A percentile compares a stretch with the other conserved stretches of the same genome.
Conservation (phyloP, 2,888 invertebrate species). For the Pseudococcus jackbeardsleyi region DNA sequence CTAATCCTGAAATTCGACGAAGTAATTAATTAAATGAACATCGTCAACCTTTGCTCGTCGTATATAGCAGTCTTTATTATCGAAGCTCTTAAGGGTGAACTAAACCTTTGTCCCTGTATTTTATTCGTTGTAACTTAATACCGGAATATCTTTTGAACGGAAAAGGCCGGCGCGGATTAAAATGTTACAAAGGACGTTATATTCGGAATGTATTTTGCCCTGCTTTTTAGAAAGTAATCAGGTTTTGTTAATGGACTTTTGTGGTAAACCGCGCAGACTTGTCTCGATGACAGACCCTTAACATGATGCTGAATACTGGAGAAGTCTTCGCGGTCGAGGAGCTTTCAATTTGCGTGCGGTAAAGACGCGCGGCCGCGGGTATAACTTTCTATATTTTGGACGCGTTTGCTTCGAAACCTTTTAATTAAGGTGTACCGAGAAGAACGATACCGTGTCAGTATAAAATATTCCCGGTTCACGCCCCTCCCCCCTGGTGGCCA, state of each 20-base stretch:
- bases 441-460: constrained; percentile 11
- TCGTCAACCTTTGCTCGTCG: constrained; percentile 60
- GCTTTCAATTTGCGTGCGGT: constrained; percentile 57
- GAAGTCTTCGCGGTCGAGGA: constrained; percentile 58
- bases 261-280: constrained; percentile 58
- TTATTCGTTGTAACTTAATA: constrained; percentile 55
- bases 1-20: constrained; percentile 55
- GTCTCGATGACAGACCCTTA: constrained; percentile 60
- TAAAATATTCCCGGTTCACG: background rate
- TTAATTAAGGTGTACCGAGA: constrained; percentile 50
- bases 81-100: constrained; percentile 57
- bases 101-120: constrained; percentile 45
- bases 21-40: constrained; percentile 61
- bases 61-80: constrained; percentile 56
- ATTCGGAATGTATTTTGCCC: constrained; percentile 47
- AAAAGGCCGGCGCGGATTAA: constrained; percentile 58
- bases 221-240: constrained; percentile 58
- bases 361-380: background rate
- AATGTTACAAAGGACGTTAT: constrained; percentile 60
- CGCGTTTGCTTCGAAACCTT: constrained; percentile 46
- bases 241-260: constrained; percentile 60
- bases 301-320: constrained; percentile 53
- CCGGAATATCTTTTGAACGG: constrained; percentile 58
- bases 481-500: background rate
- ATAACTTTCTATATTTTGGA: constrained; percentile 44